Base-by-base conservation (phyloP, 2,888 invertebrate genomes). In the Graphium colonna region DNA sequence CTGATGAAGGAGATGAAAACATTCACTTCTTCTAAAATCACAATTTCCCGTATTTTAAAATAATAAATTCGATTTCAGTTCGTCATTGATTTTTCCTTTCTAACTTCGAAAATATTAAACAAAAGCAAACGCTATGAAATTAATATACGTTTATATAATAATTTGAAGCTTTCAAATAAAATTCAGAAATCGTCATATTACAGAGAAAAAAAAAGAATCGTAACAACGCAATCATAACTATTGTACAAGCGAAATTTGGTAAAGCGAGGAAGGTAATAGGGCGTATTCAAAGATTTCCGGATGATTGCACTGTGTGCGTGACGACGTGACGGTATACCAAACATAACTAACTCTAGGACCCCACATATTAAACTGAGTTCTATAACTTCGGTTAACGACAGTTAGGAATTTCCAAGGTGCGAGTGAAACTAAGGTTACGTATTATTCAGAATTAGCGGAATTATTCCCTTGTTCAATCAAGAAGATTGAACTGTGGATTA, bases 221-320 rank as follows among this genome's bases (percentile, higher is more conserved):
- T 53, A 39, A 53, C 48, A 43, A 54, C 39, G 38, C 16, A 17
- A 48, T 43, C 48, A 43, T 49, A 49, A 40, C 43, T 40, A 49
- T 44, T 31, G 49, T 31, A 39, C 48, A 18, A 17, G 26, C 45
- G 50, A 54, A 54, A 50, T 54, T 58, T 55, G 53, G 53, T 42
- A 39, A 56, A 53, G 59, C 47, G 51, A 56, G 55, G 58, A 57
- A 58, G 65, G 72, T 71, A 71, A 73, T 75, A 69, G 68, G 69
- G 69, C 60, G 65, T 68, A 75, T 77, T 74, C 72, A 73, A 73
- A 75, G 74, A 72, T 77, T 75, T 73, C 73, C 73, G 71, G 66
- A 58, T 64, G 73, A 75, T 71, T 72, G 69, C 69, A 62, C 54
- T 26, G 54, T 62, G 71, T 74, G 72, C 77, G 76, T 75, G 76